A percentile compares a stretch with the other conserved stretches of the same genome.
These are phyloP conservation scores for Amazona finschi DNA, from an alignment of 2,797 vertebrate species.

Conservation along the genomic window DNA sequence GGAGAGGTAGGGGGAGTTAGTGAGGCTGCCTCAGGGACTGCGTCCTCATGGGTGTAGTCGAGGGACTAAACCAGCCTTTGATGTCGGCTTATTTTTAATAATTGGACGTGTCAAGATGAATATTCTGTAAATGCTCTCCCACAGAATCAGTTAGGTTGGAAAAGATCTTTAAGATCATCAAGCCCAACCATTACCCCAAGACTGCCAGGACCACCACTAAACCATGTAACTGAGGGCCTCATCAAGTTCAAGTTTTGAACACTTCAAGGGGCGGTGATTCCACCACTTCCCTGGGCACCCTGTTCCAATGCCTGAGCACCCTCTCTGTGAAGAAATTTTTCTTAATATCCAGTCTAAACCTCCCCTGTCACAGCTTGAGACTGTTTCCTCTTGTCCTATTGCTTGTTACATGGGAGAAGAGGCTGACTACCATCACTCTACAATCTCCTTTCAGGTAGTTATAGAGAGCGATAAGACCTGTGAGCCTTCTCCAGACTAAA, in stretches of 20 bases:
- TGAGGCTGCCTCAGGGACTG: accelerated
- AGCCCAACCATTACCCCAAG: neutral
- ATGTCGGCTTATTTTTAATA: neutral
- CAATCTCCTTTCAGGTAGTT: neutral
- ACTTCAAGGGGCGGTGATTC: neutral
- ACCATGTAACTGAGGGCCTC: neutral
- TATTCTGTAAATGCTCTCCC: accelerated
- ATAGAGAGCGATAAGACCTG: neutral
- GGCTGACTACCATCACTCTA: neutral
- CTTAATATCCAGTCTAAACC: neutral
- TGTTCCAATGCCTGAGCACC: neutral
- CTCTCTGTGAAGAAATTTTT: neutral
- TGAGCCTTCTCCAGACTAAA: neutral
- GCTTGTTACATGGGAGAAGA: neutral
- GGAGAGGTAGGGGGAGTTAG: accelerated
- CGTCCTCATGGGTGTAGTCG: accelerated
- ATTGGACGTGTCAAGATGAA: neutral
- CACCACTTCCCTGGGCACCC: neutral
- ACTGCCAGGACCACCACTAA: neutral
- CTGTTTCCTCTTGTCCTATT: neutral
- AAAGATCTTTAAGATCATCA: neutral
- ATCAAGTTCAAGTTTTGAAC: neutral
- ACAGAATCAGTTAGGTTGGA: neutral
- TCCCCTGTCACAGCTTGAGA: neutral
- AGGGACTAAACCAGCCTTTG: neutral